Conservation (phyloP, 2,888 invertebrate genomes). For the Synanthedon formicaeformis region DNA sequence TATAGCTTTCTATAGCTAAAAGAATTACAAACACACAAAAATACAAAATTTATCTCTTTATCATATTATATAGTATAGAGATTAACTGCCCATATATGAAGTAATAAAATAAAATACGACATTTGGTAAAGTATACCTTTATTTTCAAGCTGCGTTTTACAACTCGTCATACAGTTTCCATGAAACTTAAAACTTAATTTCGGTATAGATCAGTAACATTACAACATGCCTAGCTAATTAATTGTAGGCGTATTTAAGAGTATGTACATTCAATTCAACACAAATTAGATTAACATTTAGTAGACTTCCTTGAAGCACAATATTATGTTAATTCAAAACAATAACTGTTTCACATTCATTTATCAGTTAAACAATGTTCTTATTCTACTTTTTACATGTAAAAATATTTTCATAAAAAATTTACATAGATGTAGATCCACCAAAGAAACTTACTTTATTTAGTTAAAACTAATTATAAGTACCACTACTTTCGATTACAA, state of each 20-base stretch:
- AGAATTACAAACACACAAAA: too few relatives aligned
- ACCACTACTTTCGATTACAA: background rate
- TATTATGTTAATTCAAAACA: conserved; percentile 13
- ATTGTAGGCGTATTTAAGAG: background rate
- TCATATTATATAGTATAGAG: too few relatives aligned
- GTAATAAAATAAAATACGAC: conserved; percentile 5
- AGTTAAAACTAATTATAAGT: conserved; percentile 7
- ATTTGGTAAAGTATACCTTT: conserved; percentile 46
- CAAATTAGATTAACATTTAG: background rate
- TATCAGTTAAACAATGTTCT: conserved; percentile 18
- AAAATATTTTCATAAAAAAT: conserved; percentile 41
- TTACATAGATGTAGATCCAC: conserved; percentile 29
- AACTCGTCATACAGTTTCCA: conserved; percentile 61
- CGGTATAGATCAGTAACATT: conserved; percentile 8
- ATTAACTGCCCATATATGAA: too few relatives aligned
- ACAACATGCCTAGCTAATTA: background rate
- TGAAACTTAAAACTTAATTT: conserved; percentile 43
- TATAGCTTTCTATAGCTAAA: too few relatives aligned
- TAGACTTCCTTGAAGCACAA: conserved; percentile 46
- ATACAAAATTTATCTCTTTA: too few relatives aligned
- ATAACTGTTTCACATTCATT: conserved; percentile 24
- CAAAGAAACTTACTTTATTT: conserved; percentile 13
- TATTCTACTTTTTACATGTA: conserved; percentile 28
- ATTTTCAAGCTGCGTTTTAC: conserved; percentile 60
- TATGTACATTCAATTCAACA: background rate